phyloP scores from a whole-genome alignment of 2,888 invertebrate species.

The Drosophila demipolita region DNA sequence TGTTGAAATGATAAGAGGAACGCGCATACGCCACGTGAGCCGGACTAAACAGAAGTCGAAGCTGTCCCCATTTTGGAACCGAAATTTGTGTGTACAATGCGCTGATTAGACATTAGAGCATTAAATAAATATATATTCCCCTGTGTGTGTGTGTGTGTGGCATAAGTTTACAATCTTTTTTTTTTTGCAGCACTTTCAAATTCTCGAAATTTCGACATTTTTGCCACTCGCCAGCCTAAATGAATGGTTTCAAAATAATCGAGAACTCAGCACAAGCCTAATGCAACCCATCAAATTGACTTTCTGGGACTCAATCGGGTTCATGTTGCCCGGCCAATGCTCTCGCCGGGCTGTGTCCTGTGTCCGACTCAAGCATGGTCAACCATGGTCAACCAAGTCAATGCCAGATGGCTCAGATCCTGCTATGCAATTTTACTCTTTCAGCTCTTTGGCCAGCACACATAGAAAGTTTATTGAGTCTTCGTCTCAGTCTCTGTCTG shows the following conservation, averaged over 20 bases:
- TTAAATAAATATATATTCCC: neutral
- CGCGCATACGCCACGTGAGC: constrained; percentile 55
- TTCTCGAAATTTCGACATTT: constrained; percentile 16
- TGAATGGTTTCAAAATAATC: constrained; percentile 49
- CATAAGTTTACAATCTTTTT: constrained; percentile 6
- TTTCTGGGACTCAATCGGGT: constrained; percentile 17
- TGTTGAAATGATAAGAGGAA: constrained; percentile 55
- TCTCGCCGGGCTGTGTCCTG: constrained; percentile 54
- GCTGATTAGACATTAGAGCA: constrained; percentile 53
- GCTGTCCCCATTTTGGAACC: constrained; percentile 41
- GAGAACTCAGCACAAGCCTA: constrained; percentile 8
- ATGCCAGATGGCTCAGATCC: constrained; percentile 12
- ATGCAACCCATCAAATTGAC: neutral
- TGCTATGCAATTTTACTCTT: neutral
- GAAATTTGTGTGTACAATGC: constrained; percentile 43
- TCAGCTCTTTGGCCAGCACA: neutral
- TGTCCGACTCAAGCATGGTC: constrained; percentile 36
- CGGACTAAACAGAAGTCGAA: constrained; percentile 22
- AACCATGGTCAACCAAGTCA: neutral
- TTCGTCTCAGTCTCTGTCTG: neutral
- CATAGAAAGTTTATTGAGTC: constrained; percentile 21
- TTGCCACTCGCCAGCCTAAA: constrained; percentile 27
- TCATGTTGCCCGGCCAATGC: constrained; percentile 62
- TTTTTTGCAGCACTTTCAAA: constrained; percentile 14
- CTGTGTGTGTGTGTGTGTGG: neutral